Conservation (phyloP, 2,888 invertebrate species). For the Hipparchia semele region DNA sequence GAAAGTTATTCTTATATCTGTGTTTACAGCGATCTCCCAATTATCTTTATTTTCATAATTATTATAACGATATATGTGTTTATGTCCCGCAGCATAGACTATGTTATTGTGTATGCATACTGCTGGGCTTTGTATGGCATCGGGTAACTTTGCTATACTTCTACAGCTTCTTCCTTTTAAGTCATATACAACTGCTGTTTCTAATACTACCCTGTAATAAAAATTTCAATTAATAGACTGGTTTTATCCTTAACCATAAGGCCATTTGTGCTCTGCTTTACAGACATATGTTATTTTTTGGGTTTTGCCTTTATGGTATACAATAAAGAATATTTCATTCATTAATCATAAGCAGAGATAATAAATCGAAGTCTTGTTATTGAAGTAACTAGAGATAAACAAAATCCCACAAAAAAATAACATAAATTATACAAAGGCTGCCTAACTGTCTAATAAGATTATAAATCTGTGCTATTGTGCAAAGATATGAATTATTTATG, state of each 20-base stretch:
- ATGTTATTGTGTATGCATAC: conserved; percentile 58
- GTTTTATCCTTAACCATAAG: not conserved
- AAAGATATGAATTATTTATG: too few species aligned
- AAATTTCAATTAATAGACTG: conserved; percentile 4
- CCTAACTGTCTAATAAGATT: too few species aligned
- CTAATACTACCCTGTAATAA: conserved; percentile 62
- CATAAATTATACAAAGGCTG: too few species aligned
- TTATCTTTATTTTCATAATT: conserved; percentile 49
- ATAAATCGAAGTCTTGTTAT: too few species aligned
- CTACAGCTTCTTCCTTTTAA: conserved; percentile 58
- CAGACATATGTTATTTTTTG: too few species aligned
- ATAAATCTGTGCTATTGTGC: too few species aligned
- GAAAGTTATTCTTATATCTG: conserved; percentile 55
- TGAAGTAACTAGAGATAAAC: too few species aligned
- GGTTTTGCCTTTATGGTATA: too few species aligned
- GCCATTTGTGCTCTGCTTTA: too few species aligned
- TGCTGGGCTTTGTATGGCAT: conserved; percentile 67
- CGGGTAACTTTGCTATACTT: conserved; percentile 61
- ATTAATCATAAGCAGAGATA: too few species aligned
- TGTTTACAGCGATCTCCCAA: conserved; percentile 54
- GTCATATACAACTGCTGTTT: conserved; percentile 61
- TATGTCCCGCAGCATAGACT: conserved; percentile 63
- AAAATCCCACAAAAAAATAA: too few species aligned
- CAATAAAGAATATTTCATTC: too few species aligned
- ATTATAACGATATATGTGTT: conserved; percentile 61